Conservation (phyloP, 2,888 invertebrate genomes). For the Eretmocerus hayati region DNA sequence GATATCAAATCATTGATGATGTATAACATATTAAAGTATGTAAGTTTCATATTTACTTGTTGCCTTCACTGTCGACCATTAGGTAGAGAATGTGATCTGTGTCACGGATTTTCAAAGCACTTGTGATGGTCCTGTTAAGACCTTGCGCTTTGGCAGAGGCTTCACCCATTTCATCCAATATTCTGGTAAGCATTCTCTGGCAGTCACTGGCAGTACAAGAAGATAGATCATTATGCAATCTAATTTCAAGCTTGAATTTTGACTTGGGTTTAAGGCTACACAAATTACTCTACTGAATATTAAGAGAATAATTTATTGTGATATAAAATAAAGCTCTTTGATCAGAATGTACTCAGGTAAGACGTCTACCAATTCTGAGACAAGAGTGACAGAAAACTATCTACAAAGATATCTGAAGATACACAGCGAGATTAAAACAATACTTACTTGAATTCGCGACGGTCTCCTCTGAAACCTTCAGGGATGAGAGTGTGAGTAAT, state of each 20-base stretch:
- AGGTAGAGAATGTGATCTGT: slow-evolving; percentile 54
- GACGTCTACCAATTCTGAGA: too few relatives aligned
- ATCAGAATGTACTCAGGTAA: too few relatives aligned
- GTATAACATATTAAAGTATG: too few relatives aligned
- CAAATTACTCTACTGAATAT: too few relatives aligned
- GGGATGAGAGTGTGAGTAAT: slow-evolving; percentile 41
- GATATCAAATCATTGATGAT: too few relatives aligned
- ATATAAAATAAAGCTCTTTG: too few relatives aligned
- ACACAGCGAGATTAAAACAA: too few relatives aligned
- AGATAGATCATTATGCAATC: too few relatives aligned
- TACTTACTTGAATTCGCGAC: slow-evolving; percentile 41
- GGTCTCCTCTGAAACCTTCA: slow-evolving; percentile 42
- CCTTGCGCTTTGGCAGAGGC: slow-evolving; percentile 70
- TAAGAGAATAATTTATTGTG: too few relatives aligned
- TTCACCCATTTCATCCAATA: slow-evolving; percentile 65
- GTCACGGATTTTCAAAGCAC: slow-evolving; percentile 60
- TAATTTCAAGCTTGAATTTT: slow-evolving; percentile 5
- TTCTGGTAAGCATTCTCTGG: slow-evolving; percentile 54
- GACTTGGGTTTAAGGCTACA: too few relatives aligned
- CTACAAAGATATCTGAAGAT: too few relatives aligned
- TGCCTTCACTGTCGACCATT: slow-evolving; percentile 51
- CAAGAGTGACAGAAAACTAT: too few relatives aligned
- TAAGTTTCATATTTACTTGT: slow-evolving; percentile 56
- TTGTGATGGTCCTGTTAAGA: slow-evolving; percentile 66
- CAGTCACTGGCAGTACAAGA: slow-evolving; percentile 50